Base-by-base conservation (phyloP, 35 echinoderm and acorn worm species). In the Hemicentrotus pulcherrimus region DNA sequence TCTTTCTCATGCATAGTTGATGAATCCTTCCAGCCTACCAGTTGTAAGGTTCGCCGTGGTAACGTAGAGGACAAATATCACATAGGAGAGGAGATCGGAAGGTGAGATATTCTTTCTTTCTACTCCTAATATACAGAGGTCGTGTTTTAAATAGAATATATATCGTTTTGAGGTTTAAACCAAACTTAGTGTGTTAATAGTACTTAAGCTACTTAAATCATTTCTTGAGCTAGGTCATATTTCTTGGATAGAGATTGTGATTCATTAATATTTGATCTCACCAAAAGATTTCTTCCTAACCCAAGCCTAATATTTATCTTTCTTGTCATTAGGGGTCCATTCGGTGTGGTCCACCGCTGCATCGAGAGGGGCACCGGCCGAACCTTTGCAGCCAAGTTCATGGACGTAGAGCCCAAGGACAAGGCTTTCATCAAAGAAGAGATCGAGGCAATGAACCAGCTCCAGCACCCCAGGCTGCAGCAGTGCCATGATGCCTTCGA, bases 301-400 rank as follows among this genome's bases (percentile, higher is more conserved):
- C 18, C 5, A 55, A 9, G 12, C 50, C 7, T 55, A 78, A 5
- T 78, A 78, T 78, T 33, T 94, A 31, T 10, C 24, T 9, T 78
- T 88, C 9, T 47, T 50, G n/a, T 48, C 47, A 90, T 0, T 46
- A 99, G 98, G 95, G 98, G 98, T 94, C 96, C 96, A 30, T 99
- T 96, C 91, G 98, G 98, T 48, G 98, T 97, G 7, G 97, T 99
- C 24, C 96, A 97, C 85, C 95, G 98, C 31, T 95, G 94, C 35
- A 71, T 97, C 3, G 98, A 99, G 91, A 96, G 91, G 47, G 92
- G 97, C 30, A 97, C 98, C 0, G 98, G 98, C 60, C 93, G 96
- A 31, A 99, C 97, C 97, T 99, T 97, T 90, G 98, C 98, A 14
- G 98, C 97, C 33, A 99, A 99, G 65, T 97, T 99, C 92, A 96